phyloP scores from a whole-genome alignment of 2,797 vertebrate species.

The Hirundo rustica region DNA sequence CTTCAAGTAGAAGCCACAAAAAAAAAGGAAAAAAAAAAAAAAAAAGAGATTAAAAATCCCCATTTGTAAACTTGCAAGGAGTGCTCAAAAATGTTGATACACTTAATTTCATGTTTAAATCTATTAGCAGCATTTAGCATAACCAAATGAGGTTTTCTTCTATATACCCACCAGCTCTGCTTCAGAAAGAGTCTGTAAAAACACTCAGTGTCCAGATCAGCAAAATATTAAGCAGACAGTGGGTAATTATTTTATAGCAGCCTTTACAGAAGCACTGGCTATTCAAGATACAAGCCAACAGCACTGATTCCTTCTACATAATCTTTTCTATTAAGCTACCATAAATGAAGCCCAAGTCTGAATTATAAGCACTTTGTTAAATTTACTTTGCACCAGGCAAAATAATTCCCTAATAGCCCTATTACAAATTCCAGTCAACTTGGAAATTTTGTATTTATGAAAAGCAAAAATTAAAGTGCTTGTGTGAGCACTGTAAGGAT shows the following conservation, averaged over 20 bases:
- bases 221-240: neutral
- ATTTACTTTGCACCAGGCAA: neutral
- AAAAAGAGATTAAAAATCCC: neutral
- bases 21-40: neutral
- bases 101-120: neutral
- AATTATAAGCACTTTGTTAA: neutral
- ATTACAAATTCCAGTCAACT: neutral
- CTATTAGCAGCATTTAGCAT: neutral
- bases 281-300: neutral
- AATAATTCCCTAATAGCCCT: neutral
- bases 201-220: neutral
- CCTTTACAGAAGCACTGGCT: neutral
- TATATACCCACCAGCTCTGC: neutral
- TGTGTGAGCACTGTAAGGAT: neutral
- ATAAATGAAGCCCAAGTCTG: neutral
- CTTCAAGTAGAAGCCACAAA: conserved; percentile 3
- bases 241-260: neutral
- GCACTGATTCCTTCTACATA: neutral
- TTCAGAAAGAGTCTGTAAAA: neutral
- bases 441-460: neutral
- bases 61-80: neutral
- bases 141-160: neutral
- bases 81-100: neutral
- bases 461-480: neutral
- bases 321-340: neutral